phyloP scores from a whole-genome alignment of 2,888 invertebrate species.

The Liodrosophila aerea region DNA sequence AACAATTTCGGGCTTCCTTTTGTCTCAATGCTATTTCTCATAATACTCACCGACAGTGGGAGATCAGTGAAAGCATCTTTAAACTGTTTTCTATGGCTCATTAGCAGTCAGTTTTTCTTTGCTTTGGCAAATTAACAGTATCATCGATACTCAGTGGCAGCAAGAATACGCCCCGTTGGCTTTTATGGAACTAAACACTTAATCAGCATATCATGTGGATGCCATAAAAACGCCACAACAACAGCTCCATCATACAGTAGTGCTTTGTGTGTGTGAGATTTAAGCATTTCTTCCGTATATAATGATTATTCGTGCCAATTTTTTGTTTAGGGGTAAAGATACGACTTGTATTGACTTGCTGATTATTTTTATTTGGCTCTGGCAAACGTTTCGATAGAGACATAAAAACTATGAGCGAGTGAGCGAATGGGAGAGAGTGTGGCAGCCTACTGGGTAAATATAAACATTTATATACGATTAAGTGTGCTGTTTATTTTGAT shows the following conservation, averaged over 20 bases:
- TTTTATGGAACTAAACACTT: slow-evolving; percentile 53
- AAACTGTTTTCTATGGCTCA: too few species aligned
- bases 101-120: too few species aligned
- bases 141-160: slow-evolving; percentile 34
- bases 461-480: slow-evolving; percentile 77
- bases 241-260: neutral
- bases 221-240: slow-evolving; percentile 34
- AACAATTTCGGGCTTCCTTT: too few species aligned
- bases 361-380: slow-evolving; percentile 74
- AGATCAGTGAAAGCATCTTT: too few species aligned
- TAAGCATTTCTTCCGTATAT: slow-evolving; percentile 47
- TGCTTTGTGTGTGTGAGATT: slow-evolving; percentile 34
- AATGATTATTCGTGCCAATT: slow-evolving; percentile 5
- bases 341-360: slow-evolving; percentile 65
- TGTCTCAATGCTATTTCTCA: too few species aligned
- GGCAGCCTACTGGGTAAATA: slow-evolving; percentile 46
- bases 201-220: slow-evolving; percentile 49
- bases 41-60: too few species aligned
- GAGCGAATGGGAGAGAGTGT: neutral
- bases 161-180: slow-evolving; percentile 34
- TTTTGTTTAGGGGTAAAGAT: neutral
- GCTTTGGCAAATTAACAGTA: slow-evolving; percentile 7
- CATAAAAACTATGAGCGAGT: slow-evolving; percentile 67
- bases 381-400: slow-evolving; percentile 70
- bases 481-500: slow-evolving; percentile 78